Base-by-base conservation (phyloP, 1,140 invertebrate species). In the Euschistus heros region DNA sequence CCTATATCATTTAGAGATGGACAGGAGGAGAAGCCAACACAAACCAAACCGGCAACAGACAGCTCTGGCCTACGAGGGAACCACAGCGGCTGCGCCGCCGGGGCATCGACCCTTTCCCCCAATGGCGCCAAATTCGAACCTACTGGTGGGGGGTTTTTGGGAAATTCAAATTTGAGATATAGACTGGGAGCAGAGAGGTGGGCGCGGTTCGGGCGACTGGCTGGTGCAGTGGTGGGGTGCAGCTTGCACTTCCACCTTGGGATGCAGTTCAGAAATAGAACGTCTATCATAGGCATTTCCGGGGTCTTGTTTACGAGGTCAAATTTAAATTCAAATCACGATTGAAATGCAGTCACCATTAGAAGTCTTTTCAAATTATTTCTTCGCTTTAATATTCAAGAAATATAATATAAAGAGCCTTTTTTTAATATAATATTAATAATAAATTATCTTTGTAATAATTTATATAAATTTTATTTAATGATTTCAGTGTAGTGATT, bases 11-110 rank as follows among this genome's bases (percentile, higher is more conserved):
- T 37, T 37, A 37, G 20, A 57, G 54, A 24, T 57, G 18, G 54
- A 50, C 54, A 24, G 54, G 54, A 57, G 54, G 54, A 26, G 54
- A 57, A 24, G 54, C 20, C 20, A 24, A 20, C 47, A 20, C 47
- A 22, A 50, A 50, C 47, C 47, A 22, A 50, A 50, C 47, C 47
- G 47, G n/a, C 47, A 50, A 18, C 47, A 8, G 47, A 22, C n/a
- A 18, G n/a, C 2, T 22, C n/a, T 22, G 54, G 4, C 14, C 4
- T 27, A 22, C 54, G 54, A 57, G 54, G 18, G 24, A 26, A 24
- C 18, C 7, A 57, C 3, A 26, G 54, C 54, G 20, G 22, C 0
- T 26, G 54, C 54, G 54, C 24, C 14, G 14, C 20, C 24, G 18
- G 20, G 54, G 18, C 54, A 57, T 57, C 54, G 54, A 57, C 54